Evolutionary conservation across 1,140 invertebrate genomes (phyloP), one percentile per base, ranked within the genome.

Genomic region (Mizuhopecten yessoensis): DNA sequence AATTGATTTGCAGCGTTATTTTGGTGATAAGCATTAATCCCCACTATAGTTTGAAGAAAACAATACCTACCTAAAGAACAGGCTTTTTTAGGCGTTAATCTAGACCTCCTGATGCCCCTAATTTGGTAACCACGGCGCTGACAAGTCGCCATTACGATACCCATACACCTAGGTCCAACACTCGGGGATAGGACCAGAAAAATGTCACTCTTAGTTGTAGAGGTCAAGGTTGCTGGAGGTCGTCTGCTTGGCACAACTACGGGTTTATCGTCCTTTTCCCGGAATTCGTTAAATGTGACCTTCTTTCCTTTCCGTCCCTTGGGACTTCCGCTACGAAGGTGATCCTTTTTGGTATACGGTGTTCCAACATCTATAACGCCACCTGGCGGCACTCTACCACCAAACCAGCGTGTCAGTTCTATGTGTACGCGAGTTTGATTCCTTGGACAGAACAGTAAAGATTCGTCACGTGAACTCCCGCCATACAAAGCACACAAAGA

Each of bases 401-500:
- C 95, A 91, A 96, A 96, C 95, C 96, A 96, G 0, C 94, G 90
- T 33, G 91, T 92, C 20, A 96, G 90, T 87, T 96, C 96, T 17
- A 89, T 92, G 29, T 94, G 93, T 86, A 95, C 92, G 9, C 95
- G 90, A 33, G 90, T 91, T 29, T 94, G 89, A 90, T 94, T 96
- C 34, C 95, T 92, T 0, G 95, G 95, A 91, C 94, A 94, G 91
- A 95, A 96, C 34, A 96, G 90, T 75, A 95, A 89, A 90, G 94
- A 94, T 45, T 95, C 93, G 34, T 95, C 95, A 23, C 94, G 87
- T 20, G 95, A 94, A 39, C 93, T 93, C 20, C 95, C 95, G 2
- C 96, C 96, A 91, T 92, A 96, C 87, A 94, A 87, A 33, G 96
- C 96, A 94, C 94, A 96, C 75, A 96, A 87, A n/a, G 95, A 96